phyloP scores from a whole-genome alignment of 2,113 vertebrate genomes.

The Lethenteron camtschaticum region DNA sequence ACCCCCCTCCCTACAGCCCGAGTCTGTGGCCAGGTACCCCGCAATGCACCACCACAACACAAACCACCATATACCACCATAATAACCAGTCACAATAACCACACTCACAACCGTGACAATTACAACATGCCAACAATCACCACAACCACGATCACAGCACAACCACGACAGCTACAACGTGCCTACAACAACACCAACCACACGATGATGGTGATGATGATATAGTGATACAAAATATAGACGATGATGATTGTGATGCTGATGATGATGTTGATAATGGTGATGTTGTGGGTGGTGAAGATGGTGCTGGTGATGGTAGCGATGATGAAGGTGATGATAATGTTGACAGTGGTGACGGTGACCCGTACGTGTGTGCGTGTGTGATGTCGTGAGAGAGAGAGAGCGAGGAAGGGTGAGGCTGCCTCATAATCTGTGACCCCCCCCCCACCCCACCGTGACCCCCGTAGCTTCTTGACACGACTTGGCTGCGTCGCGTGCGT shows the following conservation, averaged over 20 bases:
- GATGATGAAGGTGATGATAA: neutral
- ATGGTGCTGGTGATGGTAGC: neutral
- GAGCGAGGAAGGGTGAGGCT: neutral
- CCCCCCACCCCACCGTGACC: conserved; percentile 15
- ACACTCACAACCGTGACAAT: too few species aligned
- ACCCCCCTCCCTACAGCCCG: conserved; percentile 87
- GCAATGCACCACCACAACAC: neutral
- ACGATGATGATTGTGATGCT: too few species aligned
- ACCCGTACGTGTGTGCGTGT: neutral
- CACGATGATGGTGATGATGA: too few species aligned
- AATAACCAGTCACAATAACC: too few species aligned
- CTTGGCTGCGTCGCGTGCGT: conserved; percentile 95
- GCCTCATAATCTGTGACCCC: too few species aligned
- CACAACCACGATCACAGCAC: too few species aligned
- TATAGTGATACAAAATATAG: too few species aligned
- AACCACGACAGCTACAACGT: too few species aligned
- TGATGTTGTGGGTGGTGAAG: too few species aligned
- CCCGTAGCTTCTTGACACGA: conserved; percentile 83
- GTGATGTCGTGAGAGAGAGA: conserved; percentile 7
- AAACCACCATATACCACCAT: neutral
- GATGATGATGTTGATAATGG: too few species aligned
- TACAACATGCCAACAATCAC: too few species aligned
- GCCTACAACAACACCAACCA: too few species aligned
- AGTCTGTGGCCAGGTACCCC: conserved; percentile 64
- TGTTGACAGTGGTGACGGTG: neutral